Percentiles rank a stretch among this genome's conserved stretches.
Conservation (phyloP, 2,113 vertebrate genomes). For the Chitala chitala region DNA sequence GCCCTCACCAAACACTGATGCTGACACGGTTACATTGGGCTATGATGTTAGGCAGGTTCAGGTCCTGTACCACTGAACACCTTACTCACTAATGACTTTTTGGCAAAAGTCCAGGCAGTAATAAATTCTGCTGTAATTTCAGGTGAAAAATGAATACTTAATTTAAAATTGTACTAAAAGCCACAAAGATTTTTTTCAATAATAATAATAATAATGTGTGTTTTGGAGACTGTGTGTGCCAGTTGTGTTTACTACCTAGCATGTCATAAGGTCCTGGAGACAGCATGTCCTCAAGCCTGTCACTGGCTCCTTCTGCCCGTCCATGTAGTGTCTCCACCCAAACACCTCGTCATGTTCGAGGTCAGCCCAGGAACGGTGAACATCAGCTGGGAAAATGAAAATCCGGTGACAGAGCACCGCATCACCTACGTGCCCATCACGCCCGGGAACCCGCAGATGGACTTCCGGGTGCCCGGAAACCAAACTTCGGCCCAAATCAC, state of each 20-base stretch:
- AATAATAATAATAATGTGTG: no score
- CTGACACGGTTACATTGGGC: no score
- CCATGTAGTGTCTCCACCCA: conserved; percentile 80
- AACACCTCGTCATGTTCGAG: conserved; percentile 72
- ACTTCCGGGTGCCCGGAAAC: conserved; percentile 80
- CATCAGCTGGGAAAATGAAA: conserved; percentile 84
- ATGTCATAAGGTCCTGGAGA: not conserved
- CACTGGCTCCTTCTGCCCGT: not conserved
- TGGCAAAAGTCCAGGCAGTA: no score
- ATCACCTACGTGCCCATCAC: conserved; percentile 76
- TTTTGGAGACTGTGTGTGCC: no score
- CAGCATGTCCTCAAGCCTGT: not conserved
- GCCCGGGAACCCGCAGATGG: conserved; percentile 71
- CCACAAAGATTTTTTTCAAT: no score
- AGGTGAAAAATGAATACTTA: no score
- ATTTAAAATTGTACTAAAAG: no score
- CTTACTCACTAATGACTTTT: no score
- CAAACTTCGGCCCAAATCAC: conserved; percentile 67
- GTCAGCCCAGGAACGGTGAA: conserved; percentile 78
- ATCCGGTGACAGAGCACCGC: conserved; percentile 78
- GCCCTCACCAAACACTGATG: not conserved
- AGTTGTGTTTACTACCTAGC: not conserved
- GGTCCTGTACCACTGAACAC: no score
- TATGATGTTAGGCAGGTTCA: no score
- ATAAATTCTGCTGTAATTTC: no score